These are phyloP conservation scores for Todiramphus chloris DNA, from an alignment of 2,113 vertebrate genomes.

Conservation along the genomic window DNA sequence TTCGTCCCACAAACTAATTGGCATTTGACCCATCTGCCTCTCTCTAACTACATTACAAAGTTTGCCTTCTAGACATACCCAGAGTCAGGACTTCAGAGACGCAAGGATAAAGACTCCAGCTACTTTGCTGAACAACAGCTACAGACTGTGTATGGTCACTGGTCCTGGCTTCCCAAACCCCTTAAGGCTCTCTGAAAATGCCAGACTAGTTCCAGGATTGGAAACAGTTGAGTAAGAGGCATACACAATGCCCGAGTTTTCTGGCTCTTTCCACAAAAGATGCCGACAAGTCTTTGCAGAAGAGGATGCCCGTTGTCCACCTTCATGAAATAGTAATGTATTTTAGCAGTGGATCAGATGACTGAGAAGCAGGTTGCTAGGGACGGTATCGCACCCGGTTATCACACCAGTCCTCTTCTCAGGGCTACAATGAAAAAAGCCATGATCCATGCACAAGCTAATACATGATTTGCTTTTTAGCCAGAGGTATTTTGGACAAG, in stretches of 20 bases:
- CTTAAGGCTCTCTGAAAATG: background rate
- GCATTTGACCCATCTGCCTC: background rate
- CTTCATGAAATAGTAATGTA: background rate
- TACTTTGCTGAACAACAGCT: background rate
- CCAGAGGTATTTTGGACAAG: background rate
- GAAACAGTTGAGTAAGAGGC: background rate
- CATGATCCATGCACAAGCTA: background rate
- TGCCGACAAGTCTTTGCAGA: background rate
- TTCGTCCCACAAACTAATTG: background rate
- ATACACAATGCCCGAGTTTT: background rate
- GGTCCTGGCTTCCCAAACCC: background rate
- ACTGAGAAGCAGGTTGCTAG: background rate
- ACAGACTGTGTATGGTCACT: background rate
- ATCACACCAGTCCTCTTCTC: background rate
- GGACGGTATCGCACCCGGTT: background rate
- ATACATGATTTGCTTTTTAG: background rate
- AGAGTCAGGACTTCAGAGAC: background rate
- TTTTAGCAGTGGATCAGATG: background rate
- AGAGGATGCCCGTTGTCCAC: background rate
- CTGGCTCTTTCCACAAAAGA: background rate
- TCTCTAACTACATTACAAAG: background rate
- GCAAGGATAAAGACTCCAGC: background rate
- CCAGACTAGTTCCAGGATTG: background rate
- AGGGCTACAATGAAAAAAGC: background rate
- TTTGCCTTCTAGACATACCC: background rate